phyloP scores from a whole-genome alignment of 30 jellyfish, hydroid and myxozoan species.

The Turritopsis rubra region DNA sequence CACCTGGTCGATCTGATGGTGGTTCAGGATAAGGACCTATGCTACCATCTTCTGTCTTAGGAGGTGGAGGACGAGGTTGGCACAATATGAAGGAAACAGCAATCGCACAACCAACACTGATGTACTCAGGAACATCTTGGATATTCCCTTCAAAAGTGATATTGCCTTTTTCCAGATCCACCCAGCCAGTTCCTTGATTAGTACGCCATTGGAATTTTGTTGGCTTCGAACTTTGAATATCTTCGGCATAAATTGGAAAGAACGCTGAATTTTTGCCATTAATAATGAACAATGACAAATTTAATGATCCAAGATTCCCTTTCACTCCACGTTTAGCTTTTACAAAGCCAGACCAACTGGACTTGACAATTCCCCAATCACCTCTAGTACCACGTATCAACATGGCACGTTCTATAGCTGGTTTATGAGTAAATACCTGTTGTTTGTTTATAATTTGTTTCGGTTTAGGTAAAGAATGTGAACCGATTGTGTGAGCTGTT shows the following conservation, averaged over 20 bases:
- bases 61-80: slow-evolving; percentile 69
- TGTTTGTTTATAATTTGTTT: slow-evolving; percentile 20
- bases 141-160: slow-evolving; percentile 21
- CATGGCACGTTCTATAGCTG: slow-evolving; percentile 40
- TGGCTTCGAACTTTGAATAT: background rate
- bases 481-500: slow-evolving; percentile 51
- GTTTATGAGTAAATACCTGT: slow-evolving; percentile 17
- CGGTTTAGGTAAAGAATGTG: slow-evolving; percentile 26
- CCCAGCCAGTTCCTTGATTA: slow-evolving; percentile 28
- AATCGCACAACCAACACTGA: slow-evolving; percentile 34
- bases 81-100: slow-evolving; percentile 42
- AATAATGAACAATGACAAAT: slow-evolving; percentile 5
- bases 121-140: slow-evolving; percentile 31
- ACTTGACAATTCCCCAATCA: slow-evolving; percentile 40
- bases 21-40: slow-evolving; percentile 28
- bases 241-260: background rate
- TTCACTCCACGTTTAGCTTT: slow-evolving; percentile 22
- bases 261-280: slow-evolving; percentile 7
- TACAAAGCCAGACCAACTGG: slow-evolving; percentile 40
- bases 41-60: slow-evolving; percentile 16
- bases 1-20: slow-evolving; percentile 39
- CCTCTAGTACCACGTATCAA: slow-evolving; percentile 36
- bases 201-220: slow-evolving; percentile 7
- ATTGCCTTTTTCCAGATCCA: slow-evolving; percentile 26
- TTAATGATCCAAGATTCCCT: slow-evolving; percentile 35